These are phyloP conservation scores for Diploscapter pachys DNA, from an alignment of 1,140 invertebrate genomes.

Conservation along the genomic window DNA sequence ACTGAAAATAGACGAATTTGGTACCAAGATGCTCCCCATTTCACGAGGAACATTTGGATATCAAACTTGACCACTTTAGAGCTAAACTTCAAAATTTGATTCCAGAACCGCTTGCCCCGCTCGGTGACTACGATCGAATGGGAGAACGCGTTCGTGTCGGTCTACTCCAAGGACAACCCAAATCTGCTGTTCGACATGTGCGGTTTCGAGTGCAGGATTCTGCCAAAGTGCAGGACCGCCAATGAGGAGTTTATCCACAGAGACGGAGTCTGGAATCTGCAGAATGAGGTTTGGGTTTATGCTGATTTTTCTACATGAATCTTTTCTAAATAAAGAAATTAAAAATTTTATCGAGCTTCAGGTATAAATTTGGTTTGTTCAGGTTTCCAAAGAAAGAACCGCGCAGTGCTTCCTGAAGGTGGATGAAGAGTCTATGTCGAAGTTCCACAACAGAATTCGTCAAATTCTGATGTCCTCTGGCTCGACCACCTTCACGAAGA, in stretches of 20 bases:
- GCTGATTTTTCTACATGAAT: too few species aligned
- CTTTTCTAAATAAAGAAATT: too few species aligned
- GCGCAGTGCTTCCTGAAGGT: slow-evolving; percentile 97
- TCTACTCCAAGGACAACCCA: slow-evolving; percentile 98
- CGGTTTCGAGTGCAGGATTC: slow-evolving; percentile 96
- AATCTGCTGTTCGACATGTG: slow-evolving; percentile 99
- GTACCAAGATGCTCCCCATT: too few species aligned
- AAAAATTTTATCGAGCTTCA: too few species aligned
- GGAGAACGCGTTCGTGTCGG: slow-evolving; percentile 98
- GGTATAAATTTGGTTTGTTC: not conserved
- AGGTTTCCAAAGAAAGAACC: slow-evolving; percentile 86
- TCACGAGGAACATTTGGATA: too few species aligned
- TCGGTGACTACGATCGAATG: slow-evolving; percentile 97
- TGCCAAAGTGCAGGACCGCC: slow-evolving; percentile 94
- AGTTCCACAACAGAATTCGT: slow-evolving; percentile 95
- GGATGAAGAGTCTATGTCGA: slow-evolving; percentile 91
- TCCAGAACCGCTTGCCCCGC: slow-evolving; percentile 81
- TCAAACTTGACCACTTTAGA: too few species aligned
- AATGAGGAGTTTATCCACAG: slow-evolving; percentile 93
- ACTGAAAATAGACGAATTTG: too few species aligned
- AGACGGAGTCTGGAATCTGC: slow-evolving; percentile 98
- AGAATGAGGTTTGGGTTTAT: slow-evolving; percentile 73
- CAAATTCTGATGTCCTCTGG: slow-evolving; percentile 99
- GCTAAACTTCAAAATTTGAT: not conserved
- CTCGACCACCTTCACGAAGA: slow-evolving; percentile 99